phyloP scores from a whole-genome alignment of 2,797 vertebrate species.

The Buceros bicornis region DNA sequence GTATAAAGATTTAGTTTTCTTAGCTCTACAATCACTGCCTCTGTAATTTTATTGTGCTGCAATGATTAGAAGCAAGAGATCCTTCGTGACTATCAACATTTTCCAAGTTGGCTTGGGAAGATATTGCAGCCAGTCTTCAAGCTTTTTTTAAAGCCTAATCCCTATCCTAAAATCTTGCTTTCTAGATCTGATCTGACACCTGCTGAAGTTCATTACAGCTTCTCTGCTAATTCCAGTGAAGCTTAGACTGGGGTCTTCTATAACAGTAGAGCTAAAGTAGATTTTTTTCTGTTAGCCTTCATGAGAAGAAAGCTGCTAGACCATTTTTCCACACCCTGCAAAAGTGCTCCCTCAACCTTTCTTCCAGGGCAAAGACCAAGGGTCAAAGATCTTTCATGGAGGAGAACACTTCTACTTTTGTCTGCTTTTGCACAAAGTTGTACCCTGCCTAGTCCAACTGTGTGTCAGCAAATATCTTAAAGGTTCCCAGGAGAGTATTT shows the following conservation, averaged over 20 bases:
- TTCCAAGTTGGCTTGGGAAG: not conserved
- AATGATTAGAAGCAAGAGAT: not conserved
- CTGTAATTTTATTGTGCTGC: not conserved
- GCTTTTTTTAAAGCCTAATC: not conserved
- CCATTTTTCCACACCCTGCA: not conserved
- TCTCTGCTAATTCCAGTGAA: not conserved
- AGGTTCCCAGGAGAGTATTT: conserved; percentile 47
- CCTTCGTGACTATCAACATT: not conserved
- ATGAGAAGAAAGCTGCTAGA: not conserved
- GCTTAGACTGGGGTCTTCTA: not conserved
- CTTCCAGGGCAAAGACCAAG: conserved; percentile 6
- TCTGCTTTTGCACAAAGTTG: not conserved
- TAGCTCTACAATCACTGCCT: not conserved
- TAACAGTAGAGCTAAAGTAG: not conserved
- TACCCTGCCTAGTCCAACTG: conserved; percentile 11
- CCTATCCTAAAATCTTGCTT: not conserved
- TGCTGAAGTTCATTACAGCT: not conserved
- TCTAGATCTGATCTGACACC: not conserved
- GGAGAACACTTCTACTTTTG: not conserved
- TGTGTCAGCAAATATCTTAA: conserved; percentile 63
- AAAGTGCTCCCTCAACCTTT: not conserved
- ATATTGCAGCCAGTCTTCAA: not conserved
- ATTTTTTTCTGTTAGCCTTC: not conserved
- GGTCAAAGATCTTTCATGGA: not conserved
- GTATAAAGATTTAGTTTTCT: not conserved